Evolutionary conservation across 2,888 invertebrate genomes (phyloP), one percentile per base, ranked within the genome.

Genomic region (Marasmarcha lunaedactyla): DNA sequence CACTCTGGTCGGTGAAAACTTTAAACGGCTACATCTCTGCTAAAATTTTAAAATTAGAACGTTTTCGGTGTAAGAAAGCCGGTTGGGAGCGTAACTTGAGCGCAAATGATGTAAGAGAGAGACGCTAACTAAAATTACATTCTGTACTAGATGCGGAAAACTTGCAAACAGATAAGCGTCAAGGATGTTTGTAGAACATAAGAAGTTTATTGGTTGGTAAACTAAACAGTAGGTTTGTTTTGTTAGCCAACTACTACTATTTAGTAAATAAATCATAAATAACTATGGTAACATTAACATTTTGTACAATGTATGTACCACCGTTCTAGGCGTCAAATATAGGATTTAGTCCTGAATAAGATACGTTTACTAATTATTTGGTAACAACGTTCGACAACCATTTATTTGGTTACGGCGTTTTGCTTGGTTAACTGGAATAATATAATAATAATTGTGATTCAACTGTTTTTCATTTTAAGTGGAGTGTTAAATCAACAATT

Each of bases 1-100:
- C 78, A 53, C 72, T 49, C n/a, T 20, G 68, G 79, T 79, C 81
- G 81, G 81, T 58, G 48, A 39, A 53, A 49, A 50, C 56, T 46
- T 50, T 68, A 68, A 63, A 52, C 51, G 81, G 76, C 83, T 83
- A 83, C 83, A 83, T 83, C 59, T 79, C 83, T 61, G 53, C 65
- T 55, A 54, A 54, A 52, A 60, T 47, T 44, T 46, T 42, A 46
- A 42, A 46, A 55, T 50, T 44, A 50, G 53, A 63, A 59, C 56
- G 62, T 58, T 52, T 47, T 54, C 53, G 46, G 50, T 52, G 50
- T 51, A 61, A 65, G 63, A 67, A 70, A 71, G 62, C 56, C 50
- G 51, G 71, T 68, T 62, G 49, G 67, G 67, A 63, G 62, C 66
- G 74, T 59, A 48, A 68, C 71, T 54, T 52, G 50, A 59, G 51